Conservation (phyloP, 2,888 invertebrate genomes). For the Mechanitis messenoides region DNA sequence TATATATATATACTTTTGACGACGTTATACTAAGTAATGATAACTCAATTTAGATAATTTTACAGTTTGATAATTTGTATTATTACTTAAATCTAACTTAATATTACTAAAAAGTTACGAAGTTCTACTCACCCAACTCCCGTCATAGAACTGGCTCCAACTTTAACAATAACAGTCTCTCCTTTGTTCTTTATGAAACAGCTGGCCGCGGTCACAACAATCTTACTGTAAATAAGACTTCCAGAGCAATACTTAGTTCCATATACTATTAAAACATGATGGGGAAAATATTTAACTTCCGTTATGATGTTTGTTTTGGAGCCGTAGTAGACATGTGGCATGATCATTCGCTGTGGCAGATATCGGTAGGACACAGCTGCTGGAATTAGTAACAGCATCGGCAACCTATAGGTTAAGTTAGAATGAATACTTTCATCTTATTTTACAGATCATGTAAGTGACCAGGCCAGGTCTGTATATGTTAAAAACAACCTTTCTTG, state of each 20-base stretch:
- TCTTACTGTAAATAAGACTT: constrained; percentile 46
- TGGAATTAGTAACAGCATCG: constrained; percentile 13
- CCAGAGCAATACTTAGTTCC: constrained; percentile 56
- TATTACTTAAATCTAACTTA: not conserved
- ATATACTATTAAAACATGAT: constrained; percentile 54
- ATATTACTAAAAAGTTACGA: constrained; percentile 3
- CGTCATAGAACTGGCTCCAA: constrained; percentile 44
- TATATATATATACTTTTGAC: too few relatives aligned
- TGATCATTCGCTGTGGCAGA: constrained; percentile 23
- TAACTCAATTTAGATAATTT: too few relatives aligned
- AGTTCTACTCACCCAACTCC: constrained; percentile 26
- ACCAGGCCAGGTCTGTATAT: too few relatives aligned
- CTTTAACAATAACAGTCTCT: constrained; percentile 44
- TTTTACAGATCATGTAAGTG: too few relatives aligned
- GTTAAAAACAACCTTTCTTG: too few relatives aligned
- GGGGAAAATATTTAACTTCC: constrained; percentile 39
- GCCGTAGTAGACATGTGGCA: constrained; percentile 9
- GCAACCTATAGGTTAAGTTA: not conserved
- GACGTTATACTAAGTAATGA: too few relatives aligned
- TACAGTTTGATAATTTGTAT: not conserved
- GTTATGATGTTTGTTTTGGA: constrained; percentile 17
- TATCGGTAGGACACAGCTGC: constrained; percentile 20
- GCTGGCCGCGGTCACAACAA: constrained; percentile 54
- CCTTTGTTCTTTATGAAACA: constrained; percentile 40
- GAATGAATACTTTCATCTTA: too few relatives aligned